Evolutionary conservation across 2,113 vertebrate genomes (phyloP).

Genomic region (Ceyx margarethae): DNA sequence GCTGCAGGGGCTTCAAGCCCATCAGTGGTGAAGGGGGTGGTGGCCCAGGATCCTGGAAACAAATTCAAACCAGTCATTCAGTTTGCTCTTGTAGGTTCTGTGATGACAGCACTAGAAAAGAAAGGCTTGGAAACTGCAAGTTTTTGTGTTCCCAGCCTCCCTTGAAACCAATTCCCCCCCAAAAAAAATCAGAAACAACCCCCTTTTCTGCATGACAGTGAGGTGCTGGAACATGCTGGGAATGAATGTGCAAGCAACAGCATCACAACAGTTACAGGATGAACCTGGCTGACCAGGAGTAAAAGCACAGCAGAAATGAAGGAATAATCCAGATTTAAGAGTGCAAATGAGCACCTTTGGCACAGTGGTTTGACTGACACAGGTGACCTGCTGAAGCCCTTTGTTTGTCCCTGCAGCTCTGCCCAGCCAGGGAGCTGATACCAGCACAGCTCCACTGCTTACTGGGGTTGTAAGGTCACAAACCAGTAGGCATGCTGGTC

Average conservation of each 20-base stretch:
- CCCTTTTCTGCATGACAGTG: background rate
- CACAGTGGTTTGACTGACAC: background rate
- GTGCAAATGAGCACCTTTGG: background rate
- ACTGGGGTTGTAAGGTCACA: background rate
- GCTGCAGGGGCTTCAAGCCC: slow-evolving; percentile 93
- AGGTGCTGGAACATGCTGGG: background rate
- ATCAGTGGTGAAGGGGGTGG: slow-evolving; percentile 89
- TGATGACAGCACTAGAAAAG: background rate
- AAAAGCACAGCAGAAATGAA: background rate
- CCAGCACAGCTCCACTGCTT: background rate
- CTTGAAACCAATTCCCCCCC: background rate
- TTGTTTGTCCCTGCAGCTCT: background rate
- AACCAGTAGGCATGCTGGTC: rapidly evolving
- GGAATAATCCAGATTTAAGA: slow-evolving; percentile 3
- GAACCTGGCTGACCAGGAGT: background rate
- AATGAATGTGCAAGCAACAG: background rate
- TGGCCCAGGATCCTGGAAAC: slow-evolving; percentile 88
- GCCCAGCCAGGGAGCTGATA: rapidly evolving
- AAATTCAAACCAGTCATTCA: background rate
- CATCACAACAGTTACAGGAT: background rate
- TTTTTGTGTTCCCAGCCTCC: background rate
- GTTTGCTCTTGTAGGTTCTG: background rate
- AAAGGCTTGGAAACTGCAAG: background rate
- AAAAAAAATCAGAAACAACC: background rate
- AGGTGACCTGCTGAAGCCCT: background rate